Evolutionary conservation across 2,113 vertebrate genomes (phyloP).

Genomic region (Protomyctophum bolini): DNA sequence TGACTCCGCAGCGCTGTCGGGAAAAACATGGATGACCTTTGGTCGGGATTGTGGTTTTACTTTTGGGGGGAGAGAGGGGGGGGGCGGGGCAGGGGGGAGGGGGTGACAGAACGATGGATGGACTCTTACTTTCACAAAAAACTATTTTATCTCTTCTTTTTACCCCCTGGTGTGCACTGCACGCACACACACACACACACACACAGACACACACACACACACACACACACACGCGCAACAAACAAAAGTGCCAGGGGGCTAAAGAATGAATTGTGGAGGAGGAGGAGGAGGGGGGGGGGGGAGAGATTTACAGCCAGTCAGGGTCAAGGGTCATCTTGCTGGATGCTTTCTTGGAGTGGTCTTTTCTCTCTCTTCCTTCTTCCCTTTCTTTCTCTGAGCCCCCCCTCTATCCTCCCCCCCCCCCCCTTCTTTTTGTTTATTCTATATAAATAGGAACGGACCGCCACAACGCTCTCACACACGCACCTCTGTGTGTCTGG

Average conservation of each 20-base stretch:
- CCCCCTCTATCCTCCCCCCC: constrained; percentile 75
- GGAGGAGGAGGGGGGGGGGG: too few species aligned
- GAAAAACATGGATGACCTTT: constrained; percentile 43
- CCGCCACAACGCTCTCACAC: neutral
- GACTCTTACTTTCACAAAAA: constrained; percentile 26
- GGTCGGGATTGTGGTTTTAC: constrained; percentile 25
- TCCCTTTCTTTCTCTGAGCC: constrained; percentile 73
- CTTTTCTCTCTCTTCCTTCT: constrained; percentile 65
- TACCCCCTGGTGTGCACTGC: too few species aligned
- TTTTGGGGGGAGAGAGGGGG: too few species aligned
- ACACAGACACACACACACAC: constrained; percentile 36
- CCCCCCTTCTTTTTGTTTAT: constrained; percentile 75
- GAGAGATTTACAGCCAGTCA: constrained; percentile 79
- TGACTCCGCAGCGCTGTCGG: constrained; percentile 13
- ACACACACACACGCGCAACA: constrained; percentile 52
- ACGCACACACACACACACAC: neutral
- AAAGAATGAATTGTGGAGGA: too few species aligned
- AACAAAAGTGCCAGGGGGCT: constrained; percentile 45
- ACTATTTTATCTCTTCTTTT: constrained; percentile 44
- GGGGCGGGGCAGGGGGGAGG: too few species aligned
- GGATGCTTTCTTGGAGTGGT: constrained; percentile 77
- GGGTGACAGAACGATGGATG: neutral
- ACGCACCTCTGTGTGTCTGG: neutral
- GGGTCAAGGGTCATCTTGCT: constrained; percentile 73
- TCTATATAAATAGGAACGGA: constrained; percentile 76